Percentiles rank a stretch among this genome's conserved stretches.
Conservation (phyloP, 1,140 invertebrate genomes). For the Drosophila suzukii region DNA sequence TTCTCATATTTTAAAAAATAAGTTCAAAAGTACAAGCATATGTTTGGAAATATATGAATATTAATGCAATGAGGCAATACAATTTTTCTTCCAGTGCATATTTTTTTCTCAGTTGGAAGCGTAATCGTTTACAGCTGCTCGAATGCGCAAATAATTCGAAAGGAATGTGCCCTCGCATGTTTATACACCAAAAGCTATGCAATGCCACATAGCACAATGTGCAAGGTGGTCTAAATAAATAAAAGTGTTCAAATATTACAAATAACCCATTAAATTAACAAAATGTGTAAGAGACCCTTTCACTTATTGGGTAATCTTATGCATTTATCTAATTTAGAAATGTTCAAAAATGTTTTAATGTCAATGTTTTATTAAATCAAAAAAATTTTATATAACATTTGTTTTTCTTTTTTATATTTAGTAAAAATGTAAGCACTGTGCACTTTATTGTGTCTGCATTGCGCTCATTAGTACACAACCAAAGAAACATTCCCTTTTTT, state of each 20-base stretch:
- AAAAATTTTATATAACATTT: background rate
- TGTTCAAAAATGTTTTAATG: too few species aligned
- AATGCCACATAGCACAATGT: slow-evolving; percentile 43
- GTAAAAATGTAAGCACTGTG: background rate
- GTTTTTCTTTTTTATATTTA: background rate
- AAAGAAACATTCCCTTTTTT: slow-evolving; percentile 13
- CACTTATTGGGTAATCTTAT: too few species aligned
- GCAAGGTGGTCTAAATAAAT: slow-evolving; percentile 12
- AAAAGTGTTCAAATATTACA: background rate
- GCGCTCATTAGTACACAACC: slow-evolving; percentile 67
- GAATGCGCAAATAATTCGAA: slow-evolving; percentile 83
- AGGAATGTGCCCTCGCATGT: slow-evolving; percentile 74
- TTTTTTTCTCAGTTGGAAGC: slow-evolving; percentile 26
- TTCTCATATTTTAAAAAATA: too few species aligned
- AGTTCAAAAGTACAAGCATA: too few species aligned
- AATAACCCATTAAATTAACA: background rate
- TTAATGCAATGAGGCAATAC: too few species aligned
- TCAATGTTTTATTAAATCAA: background rate
- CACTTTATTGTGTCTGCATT: slow-evolving; percentile 10
- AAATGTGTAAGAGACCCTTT: too few species aligned
- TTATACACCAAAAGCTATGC: slow-evolving; percentile 50
- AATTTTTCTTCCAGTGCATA: background rate
- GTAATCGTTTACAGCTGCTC: slow-evolving; percentile 84
- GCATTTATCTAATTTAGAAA: too few species aligned
- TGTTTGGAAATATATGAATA: too few species aligned